Percentiles rank a stretch among this genome's conserved stretches.
Conservation (phyloP, 1,140 invertebrate genomes). For the Tenebrio molitor region DNA sequence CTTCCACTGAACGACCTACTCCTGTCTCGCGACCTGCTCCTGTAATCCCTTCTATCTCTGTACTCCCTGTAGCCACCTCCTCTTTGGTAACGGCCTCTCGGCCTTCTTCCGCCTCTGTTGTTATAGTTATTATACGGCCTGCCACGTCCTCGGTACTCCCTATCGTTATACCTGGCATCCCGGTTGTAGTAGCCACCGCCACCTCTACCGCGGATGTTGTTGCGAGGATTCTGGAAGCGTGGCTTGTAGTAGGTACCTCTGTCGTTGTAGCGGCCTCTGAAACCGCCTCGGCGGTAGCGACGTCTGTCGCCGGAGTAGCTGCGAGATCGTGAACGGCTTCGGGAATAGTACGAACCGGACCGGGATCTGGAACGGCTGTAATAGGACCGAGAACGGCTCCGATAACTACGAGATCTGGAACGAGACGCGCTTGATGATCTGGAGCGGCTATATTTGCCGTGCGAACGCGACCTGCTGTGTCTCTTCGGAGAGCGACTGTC, state of each 20-base stretch:
- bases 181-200: conserved; percentile 70
- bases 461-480: conserved; percentile 61
- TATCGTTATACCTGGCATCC: conserved; percentile 72
- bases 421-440: conserved; percentile 61
- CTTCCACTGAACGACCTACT: conserved; percentile 63
- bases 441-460: conserved; percentile 60
- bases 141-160: conserved; percentile 64
- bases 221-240: conserved; percentile 73
- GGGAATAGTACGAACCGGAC: conserved; percentile 71
- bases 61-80: conserved; percentile 74
- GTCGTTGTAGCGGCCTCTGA: conserved; percentile 74
- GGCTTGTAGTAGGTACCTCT: conserved; percentile 83
- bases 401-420: conserved; percentile 64
- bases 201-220: conserved; percentile 69
- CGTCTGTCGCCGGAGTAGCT: conserved; percentile 75
- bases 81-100: conserved; percentile 60
- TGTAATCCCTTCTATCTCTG: conserved; percentile 71
- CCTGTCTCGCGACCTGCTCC: conserved; percentile 65
- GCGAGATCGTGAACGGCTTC: conserved; percentile 74
- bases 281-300: conserved; percentile 67
- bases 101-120: conserved; percentile 59
- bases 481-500: conserved; percentile 61
- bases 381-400: conserved; percentile 65
- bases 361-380: conserved; percentile 67
- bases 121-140: conserved; percentile 64